phyloP scores from a whole-genome alignment of 2,113 vertebrate genomes.

The Halcyon malimbica region DNA sequence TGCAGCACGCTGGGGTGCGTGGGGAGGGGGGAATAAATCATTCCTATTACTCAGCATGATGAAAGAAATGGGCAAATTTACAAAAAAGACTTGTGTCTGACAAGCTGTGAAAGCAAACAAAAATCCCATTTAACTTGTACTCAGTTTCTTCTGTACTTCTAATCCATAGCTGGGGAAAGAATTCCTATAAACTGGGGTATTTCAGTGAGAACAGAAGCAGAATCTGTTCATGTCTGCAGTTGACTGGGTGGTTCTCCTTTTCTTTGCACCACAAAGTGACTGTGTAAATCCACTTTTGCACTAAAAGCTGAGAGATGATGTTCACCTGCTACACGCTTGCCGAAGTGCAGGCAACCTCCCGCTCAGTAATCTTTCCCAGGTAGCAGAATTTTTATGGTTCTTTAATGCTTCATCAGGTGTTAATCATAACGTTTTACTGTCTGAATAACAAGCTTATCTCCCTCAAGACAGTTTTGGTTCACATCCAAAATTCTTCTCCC shows the following conservation, averaged over 20 bases:
- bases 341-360: background rate
- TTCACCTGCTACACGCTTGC: background rate
- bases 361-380: constrained; percentile 30
- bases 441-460: constrained; percentile 45
- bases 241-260: background rate
- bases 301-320: background rate
- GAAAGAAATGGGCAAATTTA: background rate
- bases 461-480: constrained; percentile 36
- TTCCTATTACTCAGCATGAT: fast-evolving
- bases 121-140: background rate
- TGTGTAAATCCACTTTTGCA: background rate
- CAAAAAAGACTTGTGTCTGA: background rate
- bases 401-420: constrained; percentile 48
- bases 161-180: background rate
- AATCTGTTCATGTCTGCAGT: background rate
- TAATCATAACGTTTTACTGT: constrained; percentile 41
- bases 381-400: constrained; percentile 39
- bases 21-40: background rate
- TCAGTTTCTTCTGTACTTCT: background rate
- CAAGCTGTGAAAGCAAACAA: background rate
- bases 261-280: background rate
- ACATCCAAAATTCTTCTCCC: constrained; percentile 15
- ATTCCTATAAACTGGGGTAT: background rate
- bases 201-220: background rate
- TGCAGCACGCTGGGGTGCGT: fast-evolving